Conservation (phyloP, 2,797 vertebrate species). For the Pampus argenteus region DNA sequence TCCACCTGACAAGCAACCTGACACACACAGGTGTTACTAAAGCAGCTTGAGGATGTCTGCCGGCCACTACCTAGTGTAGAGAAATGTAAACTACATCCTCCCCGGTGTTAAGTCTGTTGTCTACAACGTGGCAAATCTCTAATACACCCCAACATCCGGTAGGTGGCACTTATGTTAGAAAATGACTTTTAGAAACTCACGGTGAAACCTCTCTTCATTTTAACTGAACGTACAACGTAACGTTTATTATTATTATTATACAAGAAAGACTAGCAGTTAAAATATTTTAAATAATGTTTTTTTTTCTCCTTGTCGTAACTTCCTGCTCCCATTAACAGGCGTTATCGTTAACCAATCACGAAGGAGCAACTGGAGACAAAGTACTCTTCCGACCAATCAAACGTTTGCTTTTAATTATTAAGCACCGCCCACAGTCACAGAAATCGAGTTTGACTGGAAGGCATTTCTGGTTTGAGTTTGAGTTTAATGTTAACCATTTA, state of each 20-base stretch:
- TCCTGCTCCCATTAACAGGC: constrained; percentile 12
- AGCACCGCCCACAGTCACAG: constrained; percentile 29
- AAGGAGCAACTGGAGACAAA: not conserved
- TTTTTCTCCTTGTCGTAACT: constrained; percentile 3
- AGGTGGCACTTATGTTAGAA: constrained; percentile 52
- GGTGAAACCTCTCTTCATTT: not conserved
- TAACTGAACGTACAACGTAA: not conserved
- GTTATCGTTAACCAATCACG: constrained; percentile 56
- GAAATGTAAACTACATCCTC: constrained; percentile 50
- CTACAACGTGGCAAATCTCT: constrained; percentile 84
- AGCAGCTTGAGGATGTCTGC: constrained; percentile 8
- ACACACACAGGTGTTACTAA: constrained; percentile 7
- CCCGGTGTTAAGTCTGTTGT: constrained; percentile 49
- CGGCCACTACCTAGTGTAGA: constrained; percentile 10
- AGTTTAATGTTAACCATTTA: not conserved
- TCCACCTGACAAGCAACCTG: constrained; percentile 32
- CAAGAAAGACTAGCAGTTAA: not conserved
- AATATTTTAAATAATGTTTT: not conserved
- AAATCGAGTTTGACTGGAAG: constrained; percentile 21
- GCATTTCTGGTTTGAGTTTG: not conserved
- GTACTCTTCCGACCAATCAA: constrained; percentile 52
- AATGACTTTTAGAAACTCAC: not conserved
- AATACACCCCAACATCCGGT: constrained; percentile 41
- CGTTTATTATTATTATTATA: not conserved
- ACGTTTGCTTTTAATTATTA: not conserved